These are phyloP conservation scores for Chalcis sispes DNA, from an alignment of 2,888 invertebrate genomes.

Conservation along the genomic window DNA sequence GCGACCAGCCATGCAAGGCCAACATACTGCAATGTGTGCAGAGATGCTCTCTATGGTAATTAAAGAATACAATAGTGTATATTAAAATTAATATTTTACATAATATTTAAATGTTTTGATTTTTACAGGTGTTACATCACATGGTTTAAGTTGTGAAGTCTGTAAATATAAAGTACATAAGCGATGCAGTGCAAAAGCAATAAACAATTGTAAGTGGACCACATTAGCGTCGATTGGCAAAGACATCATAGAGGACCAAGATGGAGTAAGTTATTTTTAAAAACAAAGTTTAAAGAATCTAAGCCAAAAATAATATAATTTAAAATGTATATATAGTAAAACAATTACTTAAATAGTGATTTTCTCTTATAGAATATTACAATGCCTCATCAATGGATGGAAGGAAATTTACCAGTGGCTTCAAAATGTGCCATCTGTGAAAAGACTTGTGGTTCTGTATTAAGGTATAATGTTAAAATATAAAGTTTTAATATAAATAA, in stretches of 20 bases:
- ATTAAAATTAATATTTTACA: background rate
- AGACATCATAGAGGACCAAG: constrained; percentile 93
- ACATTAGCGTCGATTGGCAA: constrained; percentile 96
- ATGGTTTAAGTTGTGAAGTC: constrained; percentile 96
- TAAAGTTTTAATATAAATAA: background rate
- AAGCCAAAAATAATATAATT: background rate
- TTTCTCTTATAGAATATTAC: constrained; percentile 82
- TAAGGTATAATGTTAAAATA: constrained; percentile 80
- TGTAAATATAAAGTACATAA: constrained; percentile 99
- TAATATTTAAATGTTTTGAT: constrained; percentile 8
- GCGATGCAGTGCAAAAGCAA: constrained; percentile 93
- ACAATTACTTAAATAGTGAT: background rate
- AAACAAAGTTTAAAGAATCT: background rate
- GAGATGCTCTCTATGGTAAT: constrained; percentile 88
- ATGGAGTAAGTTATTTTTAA: constrained; percentile 83
- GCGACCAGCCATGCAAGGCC: constrained; percentile 96
- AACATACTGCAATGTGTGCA: constrained; percentile 97
- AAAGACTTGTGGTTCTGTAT: constrained; percentile 96
- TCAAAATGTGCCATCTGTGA: constrained; percentile 95
- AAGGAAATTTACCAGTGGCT: constrained; percentile 96
- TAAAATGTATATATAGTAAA: background rate
- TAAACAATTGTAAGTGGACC: constrained; percentile 98
- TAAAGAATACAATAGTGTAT: constrained; percentile 19
- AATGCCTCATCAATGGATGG: constrained; percentile 99
- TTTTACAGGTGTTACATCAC: constrained; percentile 90